These are phyloP conservation scores for Philereme vetulata DNA, from an alignment of 2,888 invertebrate genomes.

Conservation along the genomic window DNA sequence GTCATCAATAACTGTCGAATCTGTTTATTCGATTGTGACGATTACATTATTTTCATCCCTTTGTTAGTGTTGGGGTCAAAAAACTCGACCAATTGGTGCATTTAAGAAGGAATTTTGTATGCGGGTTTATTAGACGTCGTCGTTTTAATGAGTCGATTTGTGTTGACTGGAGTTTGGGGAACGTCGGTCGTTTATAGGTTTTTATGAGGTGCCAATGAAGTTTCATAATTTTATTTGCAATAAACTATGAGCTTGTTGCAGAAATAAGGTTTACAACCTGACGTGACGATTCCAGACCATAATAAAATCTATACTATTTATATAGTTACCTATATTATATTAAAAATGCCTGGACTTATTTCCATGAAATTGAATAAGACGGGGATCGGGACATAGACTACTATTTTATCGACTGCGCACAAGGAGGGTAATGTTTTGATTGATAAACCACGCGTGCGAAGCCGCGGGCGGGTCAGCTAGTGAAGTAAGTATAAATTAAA, in stretches of 20 bases:
- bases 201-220: slow-evolving; percentile 28
- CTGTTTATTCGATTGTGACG: slow-evolving; percentile 42
- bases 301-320: no score
- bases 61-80: slow-evolving; percentile 41
- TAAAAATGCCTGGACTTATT: no score
- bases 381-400: no score
- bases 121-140: slow-evolving; percentile 38
- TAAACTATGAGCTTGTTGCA: neutral
- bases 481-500: no score
- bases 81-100: slow-evolving; percentile 43
- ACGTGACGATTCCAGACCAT: no score
- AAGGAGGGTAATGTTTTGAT: no score
- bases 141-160: slow-evolving; percentile 31
- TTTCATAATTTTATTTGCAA: slow-evolving; percentile 32
- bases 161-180: slow-evolving; percentile 13
- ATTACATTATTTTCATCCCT: slow-evolving; percentile 46
- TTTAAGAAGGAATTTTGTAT: slow-evolving; percentile 36
- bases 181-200: slow-evolving; percentile 6
- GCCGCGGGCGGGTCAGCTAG: no score
- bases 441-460: no score
- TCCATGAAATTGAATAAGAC: no score
- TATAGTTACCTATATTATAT: no score
- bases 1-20: slow-evolving; percentile 42
- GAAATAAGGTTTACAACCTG: neutral
- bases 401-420: no score